Base-by-base conservation (phyloP, 2,113 vertebrate species). In the Engraulis encrasicolus region DNA sequence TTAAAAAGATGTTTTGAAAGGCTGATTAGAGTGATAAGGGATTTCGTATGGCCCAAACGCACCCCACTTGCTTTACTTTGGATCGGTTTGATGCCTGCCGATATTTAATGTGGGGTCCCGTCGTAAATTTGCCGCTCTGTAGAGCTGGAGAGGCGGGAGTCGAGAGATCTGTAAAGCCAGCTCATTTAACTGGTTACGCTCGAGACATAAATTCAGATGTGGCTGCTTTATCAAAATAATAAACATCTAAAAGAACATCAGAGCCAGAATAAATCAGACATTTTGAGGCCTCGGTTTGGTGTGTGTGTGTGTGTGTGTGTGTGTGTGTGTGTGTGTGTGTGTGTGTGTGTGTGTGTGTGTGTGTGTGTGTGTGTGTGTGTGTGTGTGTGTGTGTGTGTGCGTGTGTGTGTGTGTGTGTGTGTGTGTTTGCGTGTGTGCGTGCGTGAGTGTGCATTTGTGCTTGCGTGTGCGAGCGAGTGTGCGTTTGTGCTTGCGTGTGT, bases 141-240 rank as follows among this genome's bases (percentile, higher is more conserved):
- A 58, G 82, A 89, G 74, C 74, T 77, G 27, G 85, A 66, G 27
- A 49, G 34, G 71, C 85, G 40, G 2, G 66, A 78, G 78, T 50
- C 31, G 79, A 88, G 71, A 78, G 66, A 79, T 40, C 87, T 78
- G 18, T 87, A 90, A 89, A 80, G 80, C 78, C 85, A 15, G 80
- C 87, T 91, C 92, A 88, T 74, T 74, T 74, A 31, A 74, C 66
- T 74, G 66, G 66, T 34, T 74, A 74, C 66, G 3, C 66, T n/a
- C 74, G 82, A 84, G 87, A 85, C 31, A 84, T 89, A 85, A 91
- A 89, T 90, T 89, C 86, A 90, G 88, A 90, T 86, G 89, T 87
- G 87, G 84, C 85, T 58, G 81, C 91, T 89, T 88, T 89, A 90
- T 90, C 88, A 90, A 87, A 87, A 78, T 85, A n/a, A 86, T 90